phyloP scores from a whole-genome alignment of 2,888 invertebrate genomes.

The Cheiracanthium punctorium region DNA sequence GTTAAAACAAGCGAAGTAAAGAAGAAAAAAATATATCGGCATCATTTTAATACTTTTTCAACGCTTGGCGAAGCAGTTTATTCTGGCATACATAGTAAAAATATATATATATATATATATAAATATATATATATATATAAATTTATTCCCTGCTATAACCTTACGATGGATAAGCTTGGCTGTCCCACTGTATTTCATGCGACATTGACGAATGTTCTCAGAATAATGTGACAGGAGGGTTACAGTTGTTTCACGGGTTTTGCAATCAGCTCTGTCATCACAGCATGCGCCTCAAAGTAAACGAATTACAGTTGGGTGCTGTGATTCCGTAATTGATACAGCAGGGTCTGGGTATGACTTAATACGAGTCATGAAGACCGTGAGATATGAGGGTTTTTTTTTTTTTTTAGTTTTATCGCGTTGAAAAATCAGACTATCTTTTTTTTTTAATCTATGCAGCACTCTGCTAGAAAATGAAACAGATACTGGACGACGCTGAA shows the following conservation, averaged over 20 bases:
- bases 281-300: slow-evolving; percentile 48
- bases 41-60: background rate
- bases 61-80: background rate
- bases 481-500: too few species aligned
- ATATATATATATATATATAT: too few species aligned
- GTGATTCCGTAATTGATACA: slow-evolving; percentile 9
- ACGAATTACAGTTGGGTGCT: slow-evolving; percentile 40
- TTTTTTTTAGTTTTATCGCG: too few species aligned
- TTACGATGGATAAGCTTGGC: slow-evolving; percentile 17
- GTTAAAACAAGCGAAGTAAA: too few species aligned
- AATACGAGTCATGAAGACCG: background rate
- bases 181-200: slow-evolving; percentile 32
- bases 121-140: too few species aligned
- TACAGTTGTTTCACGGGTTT: slow-evolving; percentile 43
- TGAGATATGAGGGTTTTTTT: too few species aligned
- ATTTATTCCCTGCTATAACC: background rate
- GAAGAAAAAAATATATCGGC: background rate
- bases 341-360: slow-evolving; percentile 23
- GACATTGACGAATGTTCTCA: slow-evolving; percentile 31
- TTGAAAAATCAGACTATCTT: too few species aligned
- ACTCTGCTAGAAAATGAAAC: too few species aligned
- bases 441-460: too few species aligned
- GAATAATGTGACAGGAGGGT: slow-evolving; percentile 26
- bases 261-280: slow-evolving; percentile 47
- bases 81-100: background rate